These are phyloP conservation scores for Oppia nitens DNA, from an alignment of 1,140 invertebrate genomes.

Conservation along the genomic window DNA sequence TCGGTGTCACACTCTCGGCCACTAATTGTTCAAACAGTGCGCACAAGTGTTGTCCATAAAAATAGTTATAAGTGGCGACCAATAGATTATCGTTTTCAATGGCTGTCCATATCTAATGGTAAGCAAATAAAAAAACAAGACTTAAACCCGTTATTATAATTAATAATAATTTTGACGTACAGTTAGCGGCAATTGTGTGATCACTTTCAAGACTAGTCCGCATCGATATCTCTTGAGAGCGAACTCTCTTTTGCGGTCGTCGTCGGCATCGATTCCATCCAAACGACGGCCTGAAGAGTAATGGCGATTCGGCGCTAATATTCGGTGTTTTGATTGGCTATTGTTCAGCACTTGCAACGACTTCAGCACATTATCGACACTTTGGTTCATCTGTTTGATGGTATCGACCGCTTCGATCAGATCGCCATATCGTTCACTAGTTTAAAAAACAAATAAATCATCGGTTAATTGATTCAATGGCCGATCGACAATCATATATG, in stretches of 20 bases:
- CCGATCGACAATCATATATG: background rate
- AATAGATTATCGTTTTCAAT: background rate
- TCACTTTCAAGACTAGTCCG: background rate
- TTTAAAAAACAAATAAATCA: background rate
- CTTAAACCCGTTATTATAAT: background rate
- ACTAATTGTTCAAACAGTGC: background rate
- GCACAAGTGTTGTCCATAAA: background rate
- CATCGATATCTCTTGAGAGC: background rate
- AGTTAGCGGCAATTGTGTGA: background rate
- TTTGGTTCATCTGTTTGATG: constrained; percentile 7
- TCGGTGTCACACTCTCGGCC: background rate
- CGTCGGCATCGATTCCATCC: background rate
- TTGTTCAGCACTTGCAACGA: background rate
- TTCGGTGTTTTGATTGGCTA: background rate
- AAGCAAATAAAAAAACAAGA: background rate
- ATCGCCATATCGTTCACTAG: constrained; percentile 11
- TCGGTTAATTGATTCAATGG: background rate
- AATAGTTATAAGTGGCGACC: constrained; percentile 5
- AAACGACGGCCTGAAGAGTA: no score
- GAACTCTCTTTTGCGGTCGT: no score
- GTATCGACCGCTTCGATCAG: constrained; percentile 12
- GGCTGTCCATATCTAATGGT: constrained; percentile 3
- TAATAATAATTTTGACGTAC: background rate
- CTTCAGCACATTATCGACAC: background rate
- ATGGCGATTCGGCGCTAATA: no score